Base-by-base conservation (phyloP, 2,888 invertebrate species). In the Malthinus flaveolus region DNA sequence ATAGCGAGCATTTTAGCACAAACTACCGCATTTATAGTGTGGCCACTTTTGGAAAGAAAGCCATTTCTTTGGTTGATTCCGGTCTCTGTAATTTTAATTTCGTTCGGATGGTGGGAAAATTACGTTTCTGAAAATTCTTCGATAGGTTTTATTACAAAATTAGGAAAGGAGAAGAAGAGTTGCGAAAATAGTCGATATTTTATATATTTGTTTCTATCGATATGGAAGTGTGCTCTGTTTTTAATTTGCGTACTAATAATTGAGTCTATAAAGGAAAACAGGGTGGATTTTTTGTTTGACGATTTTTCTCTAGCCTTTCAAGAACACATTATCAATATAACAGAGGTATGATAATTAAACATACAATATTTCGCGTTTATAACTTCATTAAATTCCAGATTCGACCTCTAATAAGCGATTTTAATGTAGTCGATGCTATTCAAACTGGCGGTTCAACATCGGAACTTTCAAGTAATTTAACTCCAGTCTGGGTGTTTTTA, bases 61-160 rank as follows among this genome's bases (percentile, higher is more conserved):
- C 66, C 75, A 1, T 73, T 78, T 1, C 73, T 86, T 7, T 89
- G 88, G 85, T 73, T 84, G 9, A 83, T 87, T 60, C 87, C 89
- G 0, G 64, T 87, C 3, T 84, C 89, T 2, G 80, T 89, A 49
- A 67, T 89, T 32, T 79, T 91, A 23, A 83, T 88, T 52, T 93
- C 93, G 0, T 79, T 87, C 44, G 88, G 89, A 13, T 94, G 92
- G 91, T 93, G 93, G 93, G 89, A 90, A 74, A 93, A 92, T 76
- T 93, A 84, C 74, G 82, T 89, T 4, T 83, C 83, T 13, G 71
- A 75, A 62, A 68, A 75, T 45, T 78, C 77, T 47, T 64, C 62
- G 37, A 72, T 75, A 6, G 64, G 55, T 11, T 66, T 72, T 61
- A 62, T 80, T 68, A 70, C 71, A 71, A 66, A 73, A 66, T 71